Evolutionary conservation across 64 coral and sea anemone genomes (phyloP), one percentile per base, ranked within the genome.

Genomic region (Exaiptasia diaphana): DNA sequence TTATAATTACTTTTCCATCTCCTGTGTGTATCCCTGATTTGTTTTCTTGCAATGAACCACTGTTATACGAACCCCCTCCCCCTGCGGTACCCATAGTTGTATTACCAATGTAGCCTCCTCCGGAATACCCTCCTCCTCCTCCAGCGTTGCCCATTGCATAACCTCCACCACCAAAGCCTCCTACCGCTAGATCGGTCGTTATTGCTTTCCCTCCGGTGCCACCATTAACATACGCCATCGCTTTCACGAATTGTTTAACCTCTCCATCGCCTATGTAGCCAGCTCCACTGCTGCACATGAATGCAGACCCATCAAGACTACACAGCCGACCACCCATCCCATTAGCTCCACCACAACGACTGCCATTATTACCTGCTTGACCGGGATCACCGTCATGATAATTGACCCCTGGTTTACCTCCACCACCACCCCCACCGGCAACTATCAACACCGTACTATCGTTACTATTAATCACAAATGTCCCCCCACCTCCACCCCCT

Each of bases 131-230:
- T 5, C 91, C 91, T 17, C 85, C 91, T 11, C 85, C 91, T 15
- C 85, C 91, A 6, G 85, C 69, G 43, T 85, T 73, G 14, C 80
- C 56, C 64, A 89, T 39, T 2, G 46, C 91, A 64, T 73, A 94
- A 0, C 91, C 91, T 32, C 91, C 91, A 4, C 91, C 91, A 44
- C 91, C 91, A 76, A 94, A 89, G 35, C 91, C 91, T 33, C 85
- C 91, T n/a, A 59, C 34, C 0, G 2, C 63, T n/a, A 5, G 9
- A 23, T 4, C 11, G 53, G 38, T 11, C n/a, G n/a, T n/a, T n/a
- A n/a, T n/a, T 21, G 44, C 53, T 8, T 2, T 13, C 4, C 86
- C 91, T 8, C 91, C 91, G 10, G 29, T 71, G 14, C 85, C 91
- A 14, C 90, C 90, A 30, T 73, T 28, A 28, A 85, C 27, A 4